These are phyloP conservation scores for Actinia tenebrosa DNA, from an alignment of 64 coral and sea anemone genomes.

Conservation along the genomic window DNA sequence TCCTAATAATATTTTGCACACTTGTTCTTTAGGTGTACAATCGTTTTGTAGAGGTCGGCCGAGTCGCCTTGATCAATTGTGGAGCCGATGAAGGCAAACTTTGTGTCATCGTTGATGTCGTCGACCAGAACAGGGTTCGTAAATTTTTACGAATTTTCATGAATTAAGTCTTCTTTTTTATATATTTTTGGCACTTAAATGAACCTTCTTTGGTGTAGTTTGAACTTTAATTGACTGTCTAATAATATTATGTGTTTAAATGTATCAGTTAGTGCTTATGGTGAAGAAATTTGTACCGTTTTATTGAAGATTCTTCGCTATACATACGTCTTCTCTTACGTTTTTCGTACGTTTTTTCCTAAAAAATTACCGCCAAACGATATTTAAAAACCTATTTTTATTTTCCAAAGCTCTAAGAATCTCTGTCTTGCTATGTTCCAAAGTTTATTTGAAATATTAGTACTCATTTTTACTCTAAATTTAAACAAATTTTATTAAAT, in stretches of 20 bases:
- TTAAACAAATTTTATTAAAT: no score
- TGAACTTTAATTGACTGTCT: not conserved
- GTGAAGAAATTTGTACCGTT: not conserved
- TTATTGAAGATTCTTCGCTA: not conserved
- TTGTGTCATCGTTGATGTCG: constrained; percentile 97
- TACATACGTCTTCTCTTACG: not conserved
- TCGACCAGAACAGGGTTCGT: constrained; percentile 98
- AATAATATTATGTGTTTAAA: not conserved
- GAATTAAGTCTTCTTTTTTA: not conserved
- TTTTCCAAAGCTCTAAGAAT: no score
- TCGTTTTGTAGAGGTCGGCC: constrained; percentile 98
- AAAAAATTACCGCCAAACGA: not conserved
- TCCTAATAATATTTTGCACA: constrained; percentile 16
- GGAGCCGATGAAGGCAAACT: constrained; percentile 95
- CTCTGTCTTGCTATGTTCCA: no score
- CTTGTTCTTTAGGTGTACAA: constrained; percentile 82
- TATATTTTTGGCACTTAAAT: not conserved
- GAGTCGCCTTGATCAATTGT: constrained; percentile 89
- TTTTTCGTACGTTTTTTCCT: not conserved
- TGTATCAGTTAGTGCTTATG: not conserved
- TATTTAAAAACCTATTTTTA: no score
- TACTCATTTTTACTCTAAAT: no score
- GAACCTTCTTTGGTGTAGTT: not conserved
- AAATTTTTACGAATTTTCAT: not conserved
- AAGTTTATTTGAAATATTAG: no score